phyloP scores from a whole-genome alignment of 2,888 invertebrate genomes.

The Synanthedon tipuliformis region DNA sequence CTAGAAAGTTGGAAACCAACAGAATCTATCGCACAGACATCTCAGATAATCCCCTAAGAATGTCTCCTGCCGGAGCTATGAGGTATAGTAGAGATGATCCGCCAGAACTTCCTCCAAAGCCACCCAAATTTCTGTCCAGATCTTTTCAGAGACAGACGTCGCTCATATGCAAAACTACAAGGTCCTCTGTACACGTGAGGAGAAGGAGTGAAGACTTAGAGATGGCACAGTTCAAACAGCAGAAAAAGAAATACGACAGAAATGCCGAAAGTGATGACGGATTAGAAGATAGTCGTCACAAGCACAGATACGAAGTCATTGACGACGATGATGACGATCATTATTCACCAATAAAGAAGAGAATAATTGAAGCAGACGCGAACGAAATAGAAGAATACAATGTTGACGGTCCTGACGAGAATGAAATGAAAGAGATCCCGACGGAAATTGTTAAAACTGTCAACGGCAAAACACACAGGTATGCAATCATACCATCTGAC shows the following conservation, averaged over 20 bases:
- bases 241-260: constrained; percentile 32
- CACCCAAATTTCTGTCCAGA: constrained; percentile 42
- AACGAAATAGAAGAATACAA: constrained; percentile 64
- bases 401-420: constrained; percentile 65
- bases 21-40: constrained; percentile 58
- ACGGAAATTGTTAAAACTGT: constrained; percentile 73
- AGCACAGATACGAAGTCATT: constrained; percentile 69
- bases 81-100: constrained; percentile 40
- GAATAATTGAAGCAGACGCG: constrained; percentile 53
- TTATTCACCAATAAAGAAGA: constrained; percentile 62
- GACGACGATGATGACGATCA: constrained; percentile 52
- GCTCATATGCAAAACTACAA: constrained; percentile 63
- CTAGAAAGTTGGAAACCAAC: constrained; percentile 44
- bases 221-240: constrained; percentile 54
- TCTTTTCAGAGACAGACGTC: constrained; percentile 54
- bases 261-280: constrained; percentile 44
- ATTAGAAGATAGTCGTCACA: constrained; percentile 41
- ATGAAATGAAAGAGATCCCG: constrained; percentile 69
- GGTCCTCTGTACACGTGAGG: constrained; percentile 35
- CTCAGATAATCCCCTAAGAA: constrained; percentile 58
- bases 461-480: constrained; percentile 70
- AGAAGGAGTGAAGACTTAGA: constrained; percentile 57
- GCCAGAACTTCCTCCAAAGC: constrained; percentile 58
- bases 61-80: constrained; percentile 30
- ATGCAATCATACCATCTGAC: constrained; percentile 72